Evolutionary conservation across 2,888 invertebrate species (phyloP).

Genomic region (Linyphia triangularis): DNA sequence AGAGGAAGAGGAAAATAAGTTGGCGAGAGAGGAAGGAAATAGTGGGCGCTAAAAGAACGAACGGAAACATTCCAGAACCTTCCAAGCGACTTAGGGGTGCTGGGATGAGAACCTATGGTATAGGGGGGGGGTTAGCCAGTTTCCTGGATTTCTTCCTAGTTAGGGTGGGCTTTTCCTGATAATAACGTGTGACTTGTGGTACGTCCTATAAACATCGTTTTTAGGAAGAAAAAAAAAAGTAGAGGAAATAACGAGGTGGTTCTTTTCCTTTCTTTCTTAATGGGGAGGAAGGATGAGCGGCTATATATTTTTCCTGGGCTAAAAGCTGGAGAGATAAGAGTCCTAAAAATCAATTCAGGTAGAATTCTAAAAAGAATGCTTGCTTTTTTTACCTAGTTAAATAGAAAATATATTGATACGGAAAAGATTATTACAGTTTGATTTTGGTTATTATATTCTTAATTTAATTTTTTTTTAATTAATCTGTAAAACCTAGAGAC

Average conservation of each 20-base stretch:
- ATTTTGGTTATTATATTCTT: no score
- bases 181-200: constrained; percentile 62
- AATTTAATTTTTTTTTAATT: no score
- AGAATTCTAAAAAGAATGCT: no score
- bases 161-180: constrained; percentile 61
- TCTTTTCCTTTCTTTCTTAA: constrained; percentile 13
- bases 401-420: no score
- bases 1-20: constrained; percentile 56
- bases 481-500: no score
- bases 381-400: no score
- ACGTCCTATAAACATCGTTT: constrained; percentile 46
- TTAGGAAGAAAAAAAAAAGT: constrained; percentile 29
- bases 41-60: constrained; percentile 50
- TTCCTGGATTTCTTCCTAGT: constrained; percentile 65
- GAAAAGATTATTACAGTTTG: no score
- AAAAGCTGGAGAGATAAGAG: constrained; percentile 27
- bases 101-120: constrained; percentile 52
- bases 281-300: constrained; percentile 16
- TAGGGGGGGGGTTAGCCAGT: constrained; percentile 33
- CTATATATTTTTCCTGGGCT: constrained; percentile 37
- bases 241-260: constrained; percentile 4
- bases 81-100: constrained; percentile 9
- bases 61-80: constrained; percentile 66
- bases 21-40: constrained; percentile 63
- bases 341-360: neutral